Base-by-base conservation (phyloP, 30 jellyfish, hydroid and myxozoan species). In the Pseudorhiza aurosa region DNA sequence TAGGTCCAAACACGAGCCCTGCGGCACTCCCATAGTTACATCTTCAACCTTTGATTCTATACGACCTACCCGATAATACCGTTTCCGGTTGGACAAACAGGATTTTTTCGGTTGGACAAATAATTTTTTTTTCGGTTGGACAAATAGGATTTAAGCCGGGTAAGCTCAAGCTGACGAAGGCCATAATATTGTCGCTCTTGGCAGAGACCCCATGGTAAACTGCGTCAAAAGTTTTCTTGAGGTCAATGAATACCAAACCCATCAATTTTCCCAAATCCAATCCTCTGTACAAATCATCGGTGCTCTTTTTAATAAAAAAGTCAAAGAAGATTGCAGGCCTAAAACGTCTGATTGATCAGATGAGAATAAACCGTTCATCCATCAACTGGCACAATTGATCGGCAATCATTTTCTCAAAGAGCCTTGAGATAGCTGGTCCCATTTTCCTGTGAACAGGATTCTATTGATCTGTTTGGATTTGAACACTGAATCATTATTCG, bases 201-300 rank as follows among this genome's bases (percentile, higher is more conserved):
- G 60, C 12, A 46, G 14, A 46, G 60, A 46, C 19, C 27, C 60
- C 19, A 14, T 46, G 60, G 60, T 46, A 24, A 12, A 46, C 60
- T 46, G 60, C 19, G 60, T 46, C 60, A 46, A 46, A 46, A 27
- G 60, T n/a, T 27, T 46, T 46, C 19, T 46, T 46, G 60, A 46
- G 60, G 19, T 46, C 60, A 46, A 46, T 46, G 60, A 46, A 46
- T 46, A 0, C 60, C 60, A 46, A 46, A 46, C 60, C 60, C 60
- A 46, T 3, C 19, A 46, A 27, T 27, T 46, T 46, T 46, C 60
- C 60, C 19, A 46, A 27, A 46, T 4, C 60, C 60, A 46, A 46
- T 46, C 60, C 60, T 46, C 60, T 4, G 60, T 46, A 46, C 14
- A 24, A 46, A 14, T 46, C 60, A 46, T 46, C 60, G 19, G 60